Evolutionary conservation across 2,113 vertebrate genomes (phyloP), one percentile per base, ranked within the genome.

Genomic region (Malurus elegans): DNA sequence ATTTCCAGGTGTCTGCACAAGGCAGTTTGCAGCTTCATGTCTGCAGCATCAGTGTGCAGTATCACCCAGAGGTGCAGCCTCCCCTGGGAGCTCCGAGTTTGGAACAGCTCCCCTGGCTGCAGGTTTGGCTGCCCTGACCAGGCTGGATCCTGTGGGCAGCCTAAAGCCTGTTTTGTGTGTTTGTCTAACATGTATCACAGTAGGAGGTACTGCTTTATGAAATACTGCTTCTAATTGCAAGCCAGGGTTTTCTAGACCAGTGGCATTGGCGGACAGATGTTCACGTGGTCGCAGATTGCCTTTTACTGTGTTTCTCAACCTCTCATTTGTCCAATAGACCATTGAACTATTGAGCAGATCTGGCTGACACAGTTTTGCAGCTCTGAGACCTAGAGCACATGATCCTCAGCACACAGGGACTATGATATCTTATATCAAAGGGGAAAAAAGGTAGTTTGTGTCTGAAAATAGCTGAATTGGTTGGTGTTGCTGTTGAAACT

Each of bases 341-440:
- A 81, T 65, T 94, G 87, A 95, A 90, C 87, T 92, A 95, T 92
- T 75, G 92, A 95, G 51, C 64, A 83, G 72, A 25, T 36, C 65
- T 64, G 64, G 71, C 71, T 96, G 95, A 86, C 91, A 95, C 90
- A 83, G 66, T 94, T 95, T 92, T 88, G 32, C 64, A 80, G 72
- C 79, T 69, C 64, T 86, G 82, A 36, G 51, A 93, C 72, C 53
- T 80, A 53, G 44, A 73, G 61, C 56, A 67, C 67, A 42, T 88
- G 79, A 71, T 66, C 56, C 50, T 80, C 67, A 86, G 92, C 51
- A 80, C 40, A 71, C 8, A 13, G 10, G 23, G 28, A 50, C 71
- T 62, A 28, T 38, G 56, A 83, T 71, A 54, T 36, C 34, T 34
- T 71, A 60, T 1, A 14, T 71, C 78, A 50, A 74, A 23, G 47